Base-by-base conservation (phyloP, 2,797 vertebrate species). In the Anableps anableps region DNA sequence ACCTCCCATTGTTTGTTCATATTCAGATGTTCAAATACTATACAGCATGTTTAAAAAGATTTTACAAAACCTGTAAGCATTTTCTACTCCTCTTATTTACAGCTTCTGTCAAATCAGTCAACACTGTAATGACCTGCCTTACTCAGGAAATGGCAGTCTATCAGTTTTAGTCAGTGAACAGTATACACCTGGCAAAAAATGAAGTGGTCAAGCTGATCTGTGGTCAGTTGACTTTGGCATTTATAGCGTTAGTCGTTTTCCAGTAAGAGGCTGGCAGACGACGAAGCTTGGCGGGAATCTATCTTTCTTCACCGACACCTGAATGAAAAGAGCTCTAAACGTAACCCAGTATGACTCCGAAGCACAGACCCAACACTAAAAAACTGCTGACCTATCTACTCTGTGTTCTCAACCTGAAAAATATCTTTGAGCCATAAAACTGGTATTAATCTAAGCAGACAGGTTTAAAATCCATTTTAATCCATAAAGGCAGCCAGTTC, bases 161-260 rank as follows among this genome's bases (percentile, higher is more conserved):
- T 92, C 87, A 81, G 80, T 78, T 90, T 87, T 85, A 89, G 92
- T 88, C 89, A 90, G 88, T 10, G 36, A 72, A 77, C 74, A 50
- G 60, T 29, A 84, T 82, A 83, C 85, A 50, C 76, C 76, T 9
- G 51, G 80, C 70, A 51, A 60, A 85, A 71, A 81, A 86, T 82
- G 9, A 89, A 88, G 86, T 74, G 88, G 83, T 83, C 83, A 43
- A 81, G 83, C 85, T 89, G 87, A 93, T 93, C 89, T 62, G 89
- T 80, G 91, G 84, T 89, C 81, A 86, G 92, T 91, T 94, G 92
- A 84, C 88, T 90, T 93, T 94, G 93, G 92, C 91, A 4, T 92
- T 76, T 85, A 66, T 64, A 13, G 62, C 83, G 58, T 84, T 31
- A 81, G 85, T 5, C 74, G 68, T 76, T 89, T 94, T 94, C 92